Base-by-base conservation (phyloP, 2,113 vertebrate genomes). In the Halcyon malimbica region DNA sequence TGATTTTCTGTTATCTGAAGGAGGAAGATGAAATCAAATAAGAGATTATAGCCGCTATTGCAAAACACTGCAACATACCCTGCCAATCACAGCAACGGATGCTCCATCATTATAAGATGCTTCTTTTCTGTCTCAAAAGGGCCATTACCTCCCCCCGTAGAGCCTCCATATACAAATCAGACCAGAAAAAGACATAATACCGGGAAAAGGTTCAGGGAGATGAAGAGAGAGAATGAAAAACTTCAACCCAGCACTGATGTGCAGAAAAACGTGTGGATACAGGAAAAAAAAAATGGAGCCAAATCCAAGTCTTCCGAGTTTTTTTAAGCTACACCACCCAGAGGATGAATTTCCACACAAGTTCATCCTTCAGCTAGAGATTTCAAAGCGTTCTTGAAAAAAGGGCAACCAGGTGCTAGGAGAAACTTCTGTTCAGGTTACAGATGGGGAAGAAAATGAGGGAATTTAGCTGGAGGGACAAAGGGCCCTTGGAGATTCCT, bases 1-100 rank as follows among this genome's bases (percentile, higher is more conserved):
- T 92, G 73, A 94, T 96, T 90, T 67, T 60, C 68, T 87, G 62
- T n/a, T 93, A 82, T 44, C 62, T 76, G 90, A 90, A 94, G 89
- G 87, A 63, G 42, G 18, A 93, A 44, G 91, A 91, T 79, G 89
- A 89, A 97, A 93, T 86, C 62, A 82, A 91, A 64, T 63, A 91
- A 48, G 83, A 50, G 68, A 50, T 91, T 94, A 74, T 6, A 81
- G 77, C 18, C 41, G 31, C 42, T 50, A 89, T 31, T 68, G 82
- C 67, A 56, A 76, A 83, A n/a, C 75, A 70, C 41, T 79, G 76
- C 37, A 68, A 63, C 64, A 23, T 46, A 75, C 78, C 50, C 89
- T 93, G 91, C 83, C 83, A 87, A 60, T 87, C 95, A 65, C 35
- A 11, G 83, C 77, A 14, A 69, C 5, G 50, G 60, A 60, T 29